These are phyloP conservation scores for Larimichthys polyactis DNA, from an alignment of 2,113 vertebrate species.

Conservation along the genomic window DNA sequence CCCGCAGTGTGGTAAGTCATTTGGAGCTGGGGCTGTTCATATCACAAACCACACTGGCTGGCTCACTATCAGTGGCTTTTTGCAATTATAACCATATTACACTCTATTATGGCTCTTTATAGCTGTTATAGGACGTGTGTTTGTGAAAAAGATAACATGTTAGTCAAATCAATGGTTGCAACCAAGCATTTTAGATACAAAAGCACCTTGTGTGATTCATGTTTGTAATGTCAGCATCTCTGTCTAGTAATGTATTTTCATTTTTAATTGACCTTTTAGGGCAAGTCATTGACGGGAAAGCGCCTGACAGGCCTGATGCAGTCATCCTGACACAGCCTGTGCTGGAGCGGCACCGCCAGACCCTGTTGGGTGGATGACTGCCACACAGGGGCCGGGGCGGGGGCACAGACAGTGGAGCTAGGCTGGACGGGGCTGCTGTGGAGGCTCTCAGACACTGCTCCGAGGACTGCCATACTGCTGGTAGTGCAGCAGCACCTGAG, in stretches of 20 bases:
- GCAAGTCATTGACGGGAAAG: slow-evolving; percentile 95
- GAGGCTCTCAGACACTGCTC: slow-evolving; percentile 47
- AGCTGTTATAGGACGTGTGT: slow-evolving; percentile 34
- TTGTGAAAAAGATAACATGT: slow-evolving; percentile 24
- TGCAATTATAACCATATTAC: slow-evolving; percentile 65
- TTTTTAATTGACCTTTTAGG: slow-evolving; percentile 81
- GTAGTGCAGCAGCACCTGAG: slow-evolving; percentile 38
- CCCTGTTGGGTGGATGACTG: slow-evolving; percentile 35
- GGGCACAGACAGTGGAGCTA: slow-evolving; percentile 43
- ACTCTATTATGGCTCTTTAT: slow-evolving; percentile 47
- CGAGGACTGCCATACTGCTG: slow-evolving; percentile 51
- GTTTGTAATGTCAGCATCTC: neutral
- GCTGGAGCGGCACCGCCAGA: slow-evolving; percentile 50
- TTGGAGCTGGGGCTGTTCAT: slow-evolving; percentile 73
- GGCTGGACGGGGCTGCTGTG: slow-evolving; percentile 42
- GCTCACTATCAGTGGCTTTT: slow-evolving; percentile 74
- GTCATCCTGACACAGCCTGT: slow-evolving; percentile 90
- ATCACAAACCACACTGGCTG: slow-evolving; percentile 79
- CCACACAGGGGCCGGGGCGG: slow-evolving; percentile 4
- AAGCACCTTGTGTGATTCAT: slow-evolving; percentile 1
- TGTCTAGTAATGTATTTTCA: slow-evolving; percentile 11
- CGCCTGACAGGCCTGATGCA: slow-evolving; percentile 97
- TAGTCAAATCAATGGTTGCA: slow-evolving; percentile 46
- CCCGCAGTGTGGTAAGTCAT: slow-evolving; percentile 96
- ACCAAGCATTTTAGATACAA: slow-evolving; percentile 26